Evolutionary conservation across 2,113 vertebrate genomes (phyloP).

Genomic region (Lynx canadensis): DNA sequence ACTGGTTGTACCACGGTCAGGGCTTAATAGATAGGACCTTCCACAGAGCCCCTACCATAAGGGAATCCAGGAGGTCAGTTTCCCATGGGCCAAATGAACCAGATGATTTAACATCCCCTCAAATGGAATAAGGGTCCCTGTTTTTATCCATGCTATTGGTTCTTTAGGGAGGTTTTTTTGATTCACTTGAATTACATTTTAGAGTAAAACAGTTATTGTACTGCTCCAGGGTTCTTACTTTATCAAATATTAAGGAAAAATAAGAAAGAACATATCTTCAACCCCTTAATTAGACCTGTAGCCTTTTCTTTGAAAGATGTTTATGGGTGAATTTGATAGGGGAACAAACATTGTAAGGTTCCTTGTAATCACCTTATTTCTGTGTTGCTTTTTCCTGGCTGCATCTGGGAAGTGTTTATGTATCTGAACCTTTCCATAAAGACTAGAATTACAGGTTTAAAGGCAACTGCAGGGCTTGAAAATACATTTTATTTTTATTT

Average conservation of each 20-base stretch:
- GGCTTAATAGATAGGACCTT: background rate
- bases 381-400: background rate
- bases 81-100: background rate
- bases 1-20: background rate
- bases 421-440: background rate
- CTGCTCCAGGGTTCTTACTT: background rate
- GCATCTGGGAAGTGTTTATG: background rate
- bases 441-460: background rate
- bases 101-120: background rate
- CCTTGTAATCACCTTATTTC: background rate
- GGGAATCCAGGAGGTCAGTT: background rate
- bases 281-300: background rate
- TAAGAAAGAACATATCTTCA: background rate
- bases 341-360: background rate
- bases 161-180: constrained; percentile 16
- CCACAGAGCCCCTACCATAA: background rate
- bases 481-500: background rate
- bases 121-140: background rate
- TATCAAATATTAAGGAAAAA: constrained; percentile 39
- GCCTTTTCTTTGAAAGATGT: constrained; percentile 28
- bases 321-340: background rate
- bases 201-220: background rate
- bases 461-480: background rate
- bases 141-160: background rate
- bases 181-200: constrained; percentile 19